A percentile compares a stretch with the other conserved stretches of the same genome.
Evolutionary conservation across 1,140 invertebrate species (phyloP).

Genomic region (Lysiphlebus fabarum): DNA sequence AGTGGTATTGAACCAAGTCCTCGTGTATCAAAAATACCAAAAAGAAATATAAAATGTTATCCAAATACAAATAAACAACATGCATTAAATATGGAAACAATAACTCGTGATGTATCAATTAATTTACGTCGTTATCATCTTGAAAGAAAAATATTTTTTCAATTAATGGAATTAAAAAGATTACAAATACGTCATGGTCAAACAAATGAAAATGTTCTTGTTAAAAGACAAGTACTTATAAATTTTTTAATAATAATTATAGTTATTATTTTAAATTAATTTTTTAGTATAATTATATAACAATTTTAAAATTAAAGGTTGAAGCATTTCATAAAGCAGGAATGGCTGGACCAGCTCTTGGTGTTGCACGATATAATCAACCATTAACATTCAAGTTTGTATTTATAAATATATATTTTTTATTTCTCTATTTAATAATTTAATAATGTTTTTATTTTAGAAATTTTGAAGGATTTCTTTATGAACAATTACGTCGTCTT

Average conservation of each 20-base stretch:
- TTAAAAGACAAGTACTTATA: slow-evolving; percentile 68
- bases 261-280: slow-evolving; percentile 1
- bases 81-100: slow-evolving; percentile 46
- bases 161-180: slow-evolving; percentile 87
- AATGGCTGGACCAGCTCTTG: slow-evolving; percentile 47
- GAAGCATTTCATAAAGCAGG: slow-evolving; percentile 52
- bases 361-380: slow-evolving; percentile 50
- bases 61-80: slow-evolving; percentile 47
- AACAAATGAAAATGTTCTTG: slow-evolving; percentile 83
- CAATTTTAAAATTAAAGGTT: slow-evolving; percentile 35
- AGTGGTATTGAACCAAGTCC: slow-evolving; percentile 55
- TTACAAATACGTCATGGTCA: slow-evolving; percentile 86
- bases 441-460: slow-evolving; percentile 56
- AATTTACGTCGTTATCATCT: slow-evolving; percentile 71
- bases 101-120: slow-evolving; percentile 50
- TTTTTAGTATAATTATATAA: no score
- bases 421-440: not conserved
- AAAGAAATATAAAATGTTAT: slow-evolving; percentile 42
- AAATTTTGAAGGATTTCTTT: slow-evolving; percentile 88
- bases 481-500: slow-evolving; percentile 77
- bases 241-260: not conserved
- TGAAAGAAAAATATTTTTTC: slow-evolving; percentile 91
- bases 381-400: slow-evolving; percentile 49
- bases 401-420: not conserved
- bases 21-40: slow-evolving; percentile 49